Percentiles rank a stretch among this genome's conserved stretches.
phyloP scores from a whole-genome alignment of 2,113 vertebrate species.

The Vimba vimba region DNA sequence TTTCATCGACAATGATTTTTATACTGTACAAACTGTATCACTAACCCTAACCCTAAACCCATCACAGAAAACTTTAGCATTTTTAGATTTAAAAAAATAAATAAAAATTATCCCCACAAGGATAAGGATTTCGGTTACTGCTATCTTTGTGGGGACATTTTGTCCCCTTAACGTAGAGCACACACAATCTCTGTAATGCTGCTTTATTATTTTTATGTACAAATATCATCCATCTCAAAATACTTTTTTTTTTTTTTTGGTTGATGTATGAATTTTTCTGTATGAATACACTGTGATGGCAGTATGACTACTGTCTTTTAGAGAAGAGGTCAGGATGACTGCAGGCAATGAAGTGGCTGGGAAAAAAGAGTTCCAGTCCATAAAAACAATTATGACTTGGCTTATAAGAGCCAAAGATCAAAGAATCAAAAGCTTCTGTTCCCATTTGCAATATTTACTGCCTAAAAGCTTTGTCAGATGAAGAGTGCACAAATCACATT shows the following conservation, averaged over 20 bases:
- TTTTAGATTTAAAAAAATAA: too few species aligned
- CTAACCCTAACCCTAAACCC: too few species aligned
- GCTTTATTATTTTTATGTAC: neutral
- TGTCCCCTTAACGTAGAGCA: too few species aligned
- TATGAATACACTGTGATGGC: neutral
- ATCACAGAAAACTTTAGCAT: too few species aligned
- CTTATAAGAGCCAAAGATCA: slow-evolving; percentile 13
- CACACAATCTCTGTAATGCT: neutral
- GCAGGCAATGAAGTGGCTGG: neutral
- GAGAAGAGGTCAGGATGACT: neutral
- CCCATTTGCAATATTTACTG: neutral
- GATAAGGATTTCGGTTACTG: too few species aligned
- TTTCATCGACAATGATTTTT: too few species aligned
- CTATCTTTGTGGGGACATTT: too few species aligned
- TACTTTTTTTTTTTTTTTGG: too few species aligned
- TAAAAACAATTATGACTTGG: slow-evolving; percentile 1
- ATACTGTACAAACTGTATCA: too few species aligned
- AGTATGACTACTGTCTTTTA: neutral
- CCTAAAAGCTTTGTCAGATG: neutral
- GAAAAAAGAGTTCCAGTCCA: neutral
- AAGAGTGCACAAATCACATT: neutral
- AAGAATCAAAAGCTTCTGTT: slow-evolving; percentile 15
- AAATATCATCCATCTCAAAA: neutral
- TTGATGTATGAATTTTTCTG: neutral
- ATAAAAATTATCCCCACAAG: too few species aligned